A percentile compares a stretch with the other conserved stretches of the same genome.
These are phyloP conservation scores for Sicus ferrugineus DNA, from an alignment of 2,888 invertebrate genomes.

Conservation along the genomic window DNA sequence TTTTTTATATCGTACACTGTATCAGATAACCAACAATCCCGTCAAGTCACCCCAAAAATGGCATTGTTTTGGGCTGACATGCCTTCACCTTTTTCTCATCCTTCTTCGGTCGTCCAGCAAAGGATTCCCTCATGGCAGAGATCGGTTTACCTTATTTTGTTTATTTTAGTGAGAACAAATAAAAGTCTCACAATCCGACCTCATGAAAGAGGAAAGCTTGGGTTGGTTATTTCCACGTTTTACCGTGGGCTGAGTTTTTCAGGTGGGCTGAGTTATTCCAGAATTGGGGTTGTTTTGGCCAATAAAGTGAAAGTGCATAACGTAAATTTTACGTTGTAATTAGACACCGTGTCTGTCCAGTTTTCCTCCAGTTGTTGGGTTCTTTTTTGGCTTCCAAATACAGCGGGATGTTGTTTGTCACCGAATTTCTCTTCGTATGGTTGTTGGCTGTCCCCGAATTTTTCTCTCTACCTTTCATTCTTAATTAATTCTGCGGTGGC, in stretches of 20 bases:
- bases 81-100: background rate
- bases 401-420: background rate
- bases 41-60: background rate
- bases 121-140: background rate
- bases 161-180: slow-evolving; percentile 20
- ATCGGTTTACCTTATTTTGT: slow-evolving; percentile 14
- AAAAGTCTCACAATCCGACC: slow-evolving; percentile 9
- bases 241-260: no score
- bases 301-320: slow-evolving; percentile 36
- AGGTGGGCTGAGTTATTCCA: background rate
- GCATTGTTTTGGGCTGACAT: slow-evolving; percentile 2
- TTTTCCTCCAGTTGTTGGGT: background rate
- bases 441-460: background rate
- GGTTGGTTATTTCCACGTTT: background rate
- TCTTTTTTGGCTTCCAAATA: background rate
- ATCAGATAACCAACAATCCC: slow-evolving; percentile 1
- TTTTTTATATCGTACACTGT: background rate
- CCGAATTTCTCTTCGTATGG: background rate
- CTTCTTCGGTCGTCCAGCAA: background rate
- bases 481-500: slow-evolving; percentile 12
- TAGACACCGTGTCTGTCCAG: slow-evolving; percentile 21
- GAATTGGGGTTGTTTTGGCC: slow-evolving; percentile 15
- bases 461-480: slow-evolving; percentile 13
- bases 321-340: slow-evolving; percentile 38
- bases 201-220: background rate